phyloP scores from a whole-genome alignment of 2,113 vertebrate genomes.

The Polyodon spathula region DNA sequence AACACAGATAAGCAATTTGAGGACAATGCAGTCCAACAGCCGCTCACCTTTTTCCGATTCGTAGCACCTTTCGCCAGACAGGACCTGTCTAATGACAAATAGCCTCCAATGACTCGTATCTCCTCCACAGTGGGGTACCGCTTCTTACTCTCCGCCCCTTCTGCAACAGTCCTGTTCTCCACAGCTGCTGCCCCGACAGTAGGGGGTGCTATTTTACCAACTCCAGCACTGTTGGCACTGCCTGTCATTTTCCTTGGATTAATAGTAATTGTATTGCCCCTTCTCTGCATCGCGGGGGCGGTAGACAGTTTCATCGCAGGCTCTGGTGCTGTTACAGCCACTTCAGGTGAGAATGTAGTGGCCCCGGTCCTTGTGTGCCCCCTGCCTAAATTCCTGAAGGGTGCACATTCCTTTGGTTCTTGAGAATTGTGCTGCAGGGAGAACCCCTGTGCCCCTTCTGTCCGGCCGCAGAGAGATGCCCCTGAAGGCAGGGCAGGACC shows the following conservation, averaged over 20 bases:
- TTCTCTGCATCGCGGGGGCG: constrained; percentile 55
- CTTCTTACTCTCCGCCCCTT: constrained; percentile 56
- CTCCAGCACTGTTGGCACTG: constrained; percentile 8
- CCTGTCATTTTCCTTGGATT: constrained; percentile 47
- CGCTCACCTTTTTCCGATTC: too few relatives aligned
- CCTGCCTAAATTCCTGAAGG: not conserved
- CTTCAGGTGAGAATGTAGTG: constrained; percentile 24
- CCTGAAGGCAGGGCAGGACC: too few relatives aligned
- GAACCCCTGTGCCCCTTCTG: too few relatives aligned
- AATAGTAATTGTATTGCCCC: constrained; percentile 78
- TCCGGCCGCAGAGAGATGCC: too few relatives aligned
- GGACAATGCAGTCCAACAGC: too few relatives aligned
- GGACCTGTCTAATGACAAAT: constrained; percentile 68
- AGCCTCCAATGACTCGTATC: constrained; percentile 82
- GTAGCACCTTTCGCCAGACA: too few relatives aligned
- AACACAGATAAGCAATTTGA: too few relatives aligned
- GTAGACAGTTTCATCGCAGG: constrained; percentile 49
- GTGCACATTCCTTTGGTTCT: not conserved
- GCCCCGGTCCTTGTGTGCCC: not conserved
- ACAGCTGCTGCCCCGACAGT: constrained; percentile 7
- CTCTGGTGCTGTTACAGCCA: constrained; percentile 29
- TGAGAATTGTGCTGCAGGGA: too few relatives aligned
- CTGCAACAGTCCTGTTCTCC: not conserved
- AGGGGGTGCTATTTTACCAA: constrained; percentile 11
- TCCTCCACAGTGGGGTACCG: constrained; percentile 76